Evolutionary conservation across 1,140 invertebrate genomes (phyloP).

Genomic region (Trichonephila inaurata): DNA sequence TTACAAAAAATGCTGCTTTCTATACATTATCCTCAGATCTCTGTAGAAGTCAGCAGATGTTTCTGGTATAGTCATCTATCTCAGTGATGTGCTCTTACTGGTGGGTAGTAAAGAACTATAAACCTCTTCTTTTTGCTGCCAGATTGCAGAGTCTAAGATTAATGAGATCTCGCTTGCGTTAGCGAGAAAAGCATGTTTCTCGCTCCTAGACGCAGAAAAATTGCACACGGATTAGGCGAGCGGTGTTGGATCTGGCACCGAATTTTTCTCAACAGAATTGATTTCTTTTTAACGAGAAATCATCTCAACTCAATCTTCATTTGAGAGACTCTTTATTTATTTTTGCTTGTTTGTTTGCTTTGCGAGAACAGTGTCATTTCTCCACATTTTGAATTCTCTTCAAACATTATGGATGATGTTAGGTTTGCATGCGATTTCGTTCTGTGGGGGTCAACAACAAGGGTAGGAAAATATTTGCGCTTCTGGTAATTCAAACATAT

Average conservation of each 20-base stretch:
- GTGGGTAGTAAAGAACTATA: constrained; percentile 46
- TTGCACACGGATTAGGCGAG: background rate
- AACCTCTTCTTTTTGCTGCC: constrained; percentile 33
- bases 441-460: too few relatives aligned
- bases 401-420: background rate
- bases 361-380: background rate
- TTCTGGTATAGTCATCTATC: constrained; percentile 41
- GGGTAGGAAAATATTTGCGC: too few relatives aligned
- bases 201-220: background rate
- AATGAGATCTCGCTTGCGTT: constrained; percentile 4
- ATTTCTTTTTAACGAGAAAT: background rate
- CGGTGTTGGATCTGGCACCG: background rate
- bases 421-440: too few relatives aligned
- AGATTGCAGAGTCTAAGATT: constrained; percentile 17
- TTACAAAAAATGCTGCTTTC: background rate
- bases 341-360: background rate
- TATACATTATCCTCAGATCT: constrained; percentile 6
- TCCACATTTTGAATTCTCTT: background rate
- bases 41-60: constrained; percentile 36
- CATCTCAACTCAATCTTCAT: background rate
- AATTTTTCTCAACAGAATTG: background rate
- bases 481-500: too few relatives aligned
- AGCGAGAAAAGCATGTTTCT: background rate
- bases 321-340: background rate
- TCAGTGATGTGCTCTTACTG: constrained; percentile 42